Percentiles rank a stretch among this genome's conserved stretches.
These are phyloP conservation scores for Pangasianodon gigas DNA, from an alignment of 2,113 vertebrate genomes.

Conservation along the genomic window DNA sequence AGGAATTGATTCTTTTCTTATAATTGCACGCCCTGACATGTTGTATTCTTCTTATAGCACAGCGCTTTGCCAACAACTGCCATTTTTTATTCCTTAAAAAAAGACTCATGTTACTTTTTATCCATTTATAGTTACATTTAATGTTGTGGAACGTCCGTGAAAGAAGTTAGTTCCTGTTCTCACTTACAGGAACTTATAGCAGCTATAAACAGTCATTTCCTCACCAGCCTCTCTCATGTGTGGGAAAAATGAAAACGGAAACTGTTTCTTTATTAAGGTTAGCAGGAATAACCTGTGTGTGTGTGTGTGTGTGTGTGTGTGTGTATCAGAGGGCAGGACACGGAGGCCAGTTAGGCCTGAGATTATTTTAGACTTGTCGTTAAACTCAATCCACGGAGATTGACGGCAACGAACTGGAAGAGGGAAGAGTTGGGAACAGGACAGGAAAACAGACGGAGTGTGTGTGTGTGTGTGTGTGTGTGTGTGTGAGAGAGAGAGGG, in stretches of 20 bases:
- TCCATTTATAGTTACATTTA: background rate
- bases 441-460: background rate
- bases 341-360: background rate
- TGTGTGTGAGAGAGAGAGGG: background rate
- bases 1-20: background rate
- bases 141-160: background rate
- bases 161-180: background rate
- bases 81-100: background rate
- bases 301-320: constrained; percentile 6
- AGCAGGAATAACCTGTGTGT: constrained; percentile 6
- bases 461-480: background rate
- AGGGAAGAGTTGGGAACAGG: background rate
- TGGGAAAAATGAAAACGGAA: background rate
- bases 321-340: background rate
- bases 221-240: background rate
- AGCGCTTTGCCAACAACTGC: background rate
- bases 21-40: background rate
- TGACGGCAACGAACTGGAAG: background rate
- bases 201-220: background rate
- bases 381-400: constrained; percentile 37
- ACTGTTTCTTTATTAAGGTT: background rate
- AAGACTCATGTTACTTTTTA: background rate
- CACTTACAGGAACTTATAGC: background rate
- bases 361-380: constrained; percentile 51
- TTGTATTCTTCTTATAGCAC: background rate